These are phyloP conservation scores for Corythaixoides concolor DNA, from an alignment of 2,113 vertebrate species.

Conservation along the genomic window DNA sequence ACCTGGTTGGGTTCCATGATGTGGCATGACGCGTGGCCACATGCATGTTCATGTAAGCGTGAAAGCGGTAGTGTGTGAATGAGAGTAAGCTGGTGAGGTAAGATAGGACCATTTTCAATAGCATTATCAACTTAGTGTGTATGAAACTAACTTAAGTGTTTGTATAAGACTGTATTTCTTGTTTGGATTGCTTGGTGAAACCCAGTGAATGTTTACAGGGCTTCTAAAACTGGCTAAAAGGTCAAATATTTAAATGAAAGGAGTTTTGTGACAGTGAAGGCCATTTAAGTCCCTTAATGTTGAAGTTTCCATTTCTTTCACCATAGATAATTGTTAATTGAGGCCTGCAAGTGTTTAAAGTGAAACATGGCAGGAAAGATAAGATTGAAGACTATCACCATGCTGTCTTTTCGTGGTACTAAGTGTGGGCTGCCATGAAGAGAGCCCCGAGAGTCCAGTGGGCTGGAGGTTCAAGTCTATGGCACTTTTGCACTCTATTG, in stretches of 20 bases:
- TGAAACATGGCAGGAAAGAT: background rate
- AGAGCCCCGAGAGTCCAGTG: background rate
- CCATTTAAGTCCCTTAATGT: background rate
- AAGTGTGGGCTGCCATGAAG: background rate
- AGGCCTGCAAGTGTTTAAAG: background rate
- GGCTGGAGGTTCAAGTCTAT: background rate
- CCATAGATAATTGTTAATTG: background rate
- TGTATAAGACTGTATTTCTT: background rate
- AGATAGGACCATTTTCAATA: background rate
- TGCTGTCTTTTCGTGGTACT: background rate
- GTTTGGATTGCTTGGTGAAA: background rate
- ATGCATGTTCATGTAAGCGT: background rate
- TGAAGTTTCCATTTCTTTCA: background rate
- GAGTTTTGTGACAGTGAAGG: background rate
- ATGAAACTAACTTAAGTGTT: background rate
- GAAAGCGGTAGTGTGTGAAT: background rate
- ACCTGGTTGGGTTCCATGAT: background rate
- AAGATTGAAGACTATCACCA: background rate
- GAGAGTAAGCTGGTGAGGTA: background rate
- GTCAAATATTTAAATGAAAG: background rate
- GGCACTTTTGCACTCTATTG: background rate
- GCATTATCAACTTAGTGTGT: background rate
- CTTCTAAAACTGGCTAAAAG: background rate
- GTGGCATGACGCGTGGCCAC: rapidly evolving
- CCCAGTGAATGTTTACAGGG: background rate